A percentile compares a stretch with the other conserved stretches of the same genome.
Evolutionary conservation across 2,797 vertebrate species (phyloP).

Genomic region (Leontocebus nigricollis): DNA sequence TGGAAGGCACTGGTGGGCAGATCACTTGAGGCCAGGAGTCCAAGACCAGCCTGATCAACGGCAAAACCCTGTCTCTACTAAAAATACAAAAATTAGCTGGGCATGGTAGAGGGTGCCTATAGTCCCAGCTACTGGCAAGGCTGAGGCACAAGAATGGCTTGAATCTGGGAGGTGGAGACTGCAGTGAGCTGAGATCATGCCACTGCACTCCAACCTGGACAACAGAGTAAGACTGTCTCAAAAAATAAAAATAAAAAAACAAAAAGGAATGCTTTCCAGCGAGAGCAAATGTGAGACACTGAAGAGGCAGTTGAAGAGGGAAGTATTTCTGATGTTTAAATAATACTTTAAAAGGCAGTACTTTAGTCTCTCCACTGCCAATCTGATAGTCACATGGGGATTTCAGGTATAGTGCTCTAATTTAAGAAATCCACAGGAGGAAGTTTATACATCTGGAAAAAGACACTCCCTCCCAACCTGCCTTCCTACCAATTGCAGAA

Average conservation of each 20-base stretch:
- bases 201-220: not conserved
- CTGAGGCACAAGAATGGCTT: not conserved
- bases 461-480: not conserved
- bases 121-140: not conserved
- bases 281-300: not conserved
- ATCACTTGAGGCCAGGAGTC: not conserved
- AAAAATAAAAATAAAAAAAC: too few species aligned
- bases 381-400: not conserved
- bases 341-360: not conserved
- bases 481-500: not conserved
- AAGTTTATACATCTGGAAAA: not conserved
- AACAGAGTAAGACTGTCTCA: not conserved
- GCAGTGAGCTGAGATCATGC: not conserved
- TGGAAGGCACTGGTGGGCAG: not conserved
- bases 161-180: not conserved
- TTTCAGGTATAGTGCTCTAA: not conserved
- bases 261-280: not conserved
- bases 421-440: not conserved
- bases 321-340: slow-evolving; percentile 11
- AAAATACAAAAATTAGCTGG: not conserved
- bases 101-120: not conserved
- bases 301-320: not conserved
- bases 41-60: not conserved
- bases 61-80: not conserved
- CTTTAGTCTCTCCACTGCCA: not conserved